Percentiles rank a stretch among this genome's conserved stretches.
phyloP scores from a whole-genome alignment of 2,888 invertebrate species.

The Melanchra persicariae region DNA sequence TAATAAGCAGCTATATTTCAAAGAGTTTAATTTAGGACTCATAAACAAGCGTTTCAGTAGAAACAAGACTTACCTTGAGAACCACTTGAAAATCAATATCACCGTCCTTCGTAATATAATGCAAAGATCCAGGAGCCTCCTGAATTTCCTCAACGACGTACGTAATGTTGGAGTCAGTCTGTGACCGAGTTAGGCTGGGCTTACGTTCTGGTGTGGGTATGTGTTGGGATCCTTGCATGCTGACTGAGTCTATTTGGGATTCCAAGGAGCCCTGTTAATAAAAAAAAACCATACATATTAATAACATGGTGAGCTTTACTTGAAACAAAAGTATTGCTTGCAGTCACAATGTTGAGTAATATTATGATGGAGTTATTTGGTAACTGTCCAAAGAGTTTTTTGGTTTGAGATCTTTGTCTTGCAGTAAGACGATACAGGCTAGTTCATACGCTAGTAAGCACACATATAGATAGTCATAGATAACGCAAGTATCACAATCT shows the following conservation, averaged over 20 bases:
- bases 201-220: constrained; percentile 92
- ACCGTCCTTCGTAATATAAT: constrained; percentile 98
- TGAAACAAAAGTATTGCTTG: background rate
- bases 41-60: background rate
- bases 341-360: background rate
- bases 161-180: constrained; percentile 97
- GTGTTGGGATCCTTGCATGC: constrained; percentile 91
- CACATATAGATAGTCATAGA: too few relatives aligned
- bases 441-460: too few relatives aligned
- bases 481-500: too few relatives aligned
- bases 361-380: background rate
- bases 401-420: background rate
- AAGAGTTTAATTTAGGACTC: background rate
- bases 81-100: constrained; percentile 98
- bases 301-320: too few relatives aligned
- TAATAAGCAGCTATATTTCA: constrained; percentile 4
- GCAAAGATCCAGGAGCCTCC: constrained; percentile 96
- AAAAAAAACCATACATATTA: background rate
- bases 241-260: constrained; percentile 95
- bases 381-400: background rate
- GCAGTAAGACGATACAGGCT: background rate
- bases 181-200: constrained; percentile 95
- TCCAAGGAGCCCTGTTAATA: constrained; percentile 94
- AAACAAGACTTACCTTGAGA: constrained; percentile 91
- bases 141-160: constrained; percentile 96